Evolutionary conservation across 2,113 vertebrate species (phyloP), one percentile per base, ranked within the genome.

Genomic region (Argyrosomus japonicus): DNA sequence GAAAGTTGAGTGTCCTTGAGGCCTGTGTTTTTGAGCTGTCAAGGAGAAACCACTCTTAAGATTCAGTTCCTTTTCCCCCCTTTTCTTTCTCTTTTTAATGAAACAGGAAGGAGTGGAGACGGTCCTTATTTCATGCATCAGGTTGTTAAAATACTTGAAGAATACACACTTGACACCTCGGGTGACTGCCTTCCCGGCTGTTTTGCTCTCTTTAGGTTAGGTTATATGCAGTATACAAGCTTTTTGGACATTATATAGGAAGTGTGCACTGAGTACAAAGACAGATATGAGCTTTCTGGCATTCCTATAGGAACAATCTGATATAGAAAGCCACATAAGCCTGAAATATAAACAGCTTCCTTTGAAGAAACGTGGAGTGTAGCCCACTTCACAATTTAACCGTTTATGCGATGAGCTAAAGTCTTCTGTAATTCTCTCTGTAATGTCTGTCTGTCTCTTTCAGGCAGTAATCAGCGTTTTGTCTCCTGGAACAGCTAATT

Each of bases 1-100:
- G 58, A 61, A 83, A 87, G 68, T 72, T 79, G 43, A 70, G 25
- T 74, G 89, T 90, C 92, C 92, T 92, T 94, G 81, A 88, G 51
- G 58, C 68, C n/a, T 2, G 47, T 87, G 72, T 90, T 75, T 84
- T 87, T 21, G 27, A 78, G 68, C 84, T 77, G 76, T 75, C 84
- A 90, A 91, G 89, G 89, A 89, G 79, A 93, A 91, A 81, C 61
- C 0, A 17, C 40, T 68, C 53, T 67, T 75, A 71, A 73, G 50
- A 75, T 56, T 56, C 27, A 7, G 5, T 72, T 57, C 3, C 19
- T 47, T 68, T 40, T 21, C 32, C 25, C 56, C 23, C 5, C 11
- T 64, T 45, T 51, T 53, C 23, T 51, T 67, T 18, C 21, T 23
- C 21, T 11, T 56, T 64, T 65, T 27, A 68, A 79, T 57, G 65